phyloP scores from a whole-genome alignment of 2,888 invertebrate genomes.

The Hypsopygia costalis region DNA sequence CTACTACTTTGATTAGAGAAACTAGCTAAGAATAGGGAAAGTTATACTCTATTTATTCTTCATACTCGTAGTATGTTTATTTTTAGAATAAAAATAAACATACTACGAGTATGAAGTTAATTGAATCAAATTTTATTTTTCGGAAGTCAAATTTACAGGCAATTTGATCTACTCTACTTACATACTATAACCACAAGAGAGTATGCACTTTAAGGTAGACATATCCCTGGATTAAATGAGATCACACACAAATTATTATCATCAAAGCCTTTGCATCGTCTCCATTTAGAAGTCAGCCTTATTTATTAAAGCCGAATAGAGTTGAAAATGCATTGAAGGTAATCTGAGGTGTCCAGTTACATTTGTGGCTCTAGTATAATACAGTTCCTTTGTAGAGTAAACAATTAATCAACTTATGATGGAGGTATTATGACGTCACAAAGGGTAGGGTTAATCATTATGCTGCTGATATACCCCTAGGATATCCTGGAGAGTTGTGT shows the following conservation, averaged over 20 bases:
- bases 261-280: conserved; percentile 39
- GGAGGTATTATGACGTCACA: conserved; percentile 38
- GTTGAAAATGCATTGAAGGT: conserved; percentile 22
- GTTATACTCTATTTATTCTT: too few relatives aligned
- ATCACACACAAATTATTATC: conserved; percentile 64
- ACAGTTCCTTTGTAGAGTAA: conserved; percentile 26
- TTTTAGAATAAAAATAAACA: too few relatives aligned
- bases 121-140: too few relatives aligned
- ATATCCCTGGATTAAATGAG: conserved; percentile 61
- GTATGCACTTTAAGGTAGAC: conserved; percentile 32
- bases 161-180: too few relatives aligned
- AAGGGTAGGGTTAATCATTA: conserved; percentile 33
- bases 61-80: too few relatives aligned
- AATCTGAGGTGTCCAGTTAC: conserved; percentile 31
- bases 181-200: too few relatives aligned
- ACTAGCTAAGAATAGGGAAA: too few relatives aligned
- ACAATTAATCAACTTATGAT: conserved; percentile 55
- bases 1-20: too few relatives aligned
- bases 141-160: too few relatives aligned
- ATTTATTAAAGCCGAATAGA: conserved; percentile 12
- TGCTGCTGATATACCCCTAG: neutral
- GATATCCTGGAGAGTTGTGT: neutral
- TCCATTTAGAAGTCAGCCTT: conserved; percentile 29
- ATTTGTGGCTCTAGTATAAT: conserved; percentile 17
- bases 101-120: too few relatives aligned